These are phyloP conservation scores for Microplitis manilae DNA, from an alignment of 2,888 invertebrate genomes.

Conservation along the genomic window DNA sequence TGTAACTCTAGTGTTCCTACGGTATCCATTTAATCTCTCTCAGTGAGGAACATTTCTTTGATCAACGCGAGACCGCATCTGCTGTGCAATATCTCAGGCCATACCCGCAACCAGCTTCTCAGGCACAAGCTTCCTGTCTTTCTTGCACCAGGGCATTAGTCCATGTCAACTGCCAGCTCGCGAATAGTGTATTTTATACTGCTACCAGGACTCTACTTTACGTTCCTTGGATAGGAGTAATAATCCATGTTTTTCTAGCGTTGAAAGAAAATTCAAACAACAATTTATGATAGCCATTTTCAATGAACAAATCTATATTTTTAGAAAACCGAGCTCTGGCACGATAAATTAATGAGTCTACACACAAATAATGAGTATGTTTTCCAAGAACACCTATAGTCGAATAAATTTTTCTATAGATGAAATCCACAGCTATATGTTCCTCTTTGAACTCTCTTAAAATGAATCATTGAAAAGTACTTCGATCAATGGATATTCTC, in stretches of 20 bases:
- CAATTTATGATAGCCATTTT: not conserved
- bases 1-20: slow-evolving; percentile 68
- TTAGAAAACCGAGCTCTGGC: too few species aligned
- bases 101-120: slow-evolving; percentile 66
- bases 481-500: too few species aligned
- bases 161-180: slow-evolving; percentile 64
- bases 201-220: slow-evolving; percentile 50
- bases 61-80: slow-evolving; percentile 71
- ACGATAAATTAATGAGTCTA: too few species aligned
- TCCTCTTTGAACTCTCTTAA: too few species aligned
- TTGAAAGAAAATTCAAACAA: not conserved
- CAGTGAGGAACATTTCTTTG: slow-evolving; percentile 70
- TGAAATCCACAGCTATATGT: too few species aligned
- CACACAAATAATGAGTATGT: too few species aligned
- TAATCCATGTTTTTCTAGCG: not conserved
- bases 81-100: slow-evolving; percentile 69
- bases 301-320: not conserved
- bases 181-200: slow-evolving; percentile 53
- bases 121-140: slow-evolving; percentile 69
- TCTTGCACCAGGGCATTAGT: slow-evolving; percentile 68
- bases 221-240: slow-evolving; percentile 35
- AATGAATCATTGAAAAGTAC: too few species aligned
- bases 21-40: slow-evolving; percentile 70
- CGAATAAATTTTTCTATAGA: too few species aligned
- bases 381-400: too few species aligned